Evolutionary conservation across 2,888 invertebrate species (phyloP).

Genomic region (Germaria angustata): DNA sequence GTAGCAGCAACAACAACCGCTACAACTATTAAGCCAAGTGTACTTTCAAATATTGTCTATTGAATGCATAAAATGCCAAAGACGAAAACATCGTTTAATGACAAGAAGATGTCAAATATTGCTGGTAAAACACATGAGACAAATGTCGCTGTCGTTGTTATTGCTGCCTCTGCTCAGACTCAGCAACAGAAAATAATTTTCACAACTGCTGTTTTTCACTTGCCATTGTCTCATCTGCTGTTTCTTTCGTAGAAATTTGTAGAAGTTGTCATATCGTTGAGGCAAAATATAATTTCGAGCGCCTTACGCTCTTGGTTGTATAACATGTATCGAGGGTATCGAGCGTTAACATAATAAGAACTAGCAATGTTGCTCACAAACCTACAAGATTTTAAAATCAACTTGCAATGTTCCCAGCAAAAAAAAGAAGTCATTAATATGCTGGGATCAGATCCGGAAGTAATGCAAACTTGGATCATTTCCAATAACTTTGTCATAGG

Average conservation of each 20-base stretch:
- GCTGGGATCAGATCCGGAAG: too few species aligned
- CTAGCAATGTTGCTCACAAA: too few species aligned
- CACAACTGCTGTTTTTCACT: neutral
- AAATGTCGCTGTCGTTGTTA: conserved; percentile 58
- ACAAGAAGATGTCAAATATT: conserved; percentile 70
- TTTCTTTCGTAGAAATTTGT: neutral
- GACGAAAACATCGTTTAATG: conserved; percentile 68
- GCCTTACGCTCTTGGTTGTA: too few species aligned
- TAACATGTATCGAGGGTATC: too few species aligned
- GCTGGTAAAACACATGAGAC: conserved; percentile 66
- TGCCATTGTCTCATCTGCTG: neutral
- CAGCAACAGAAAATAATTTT: conserved; percentile 1
- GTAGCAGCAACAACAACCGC: conserved; percentile 4
- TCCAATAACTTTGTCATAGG: too few species aligned
- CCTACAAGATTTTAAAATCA: too few species aligned
- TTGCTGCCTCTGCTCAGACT: conserved; percentile 36
- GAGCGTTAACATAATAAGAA: too few species aligned
- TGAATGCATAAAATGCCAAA: conserved; percentile 40
- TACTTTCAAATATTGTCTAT: conserved; percentile 65
- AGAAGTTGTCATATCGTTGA: neutral
- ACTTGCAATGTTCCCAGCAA: too few species aligned
- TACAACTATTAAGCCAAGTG: conserved; percentile 36
- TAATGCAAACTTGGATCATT: too few species aligned
- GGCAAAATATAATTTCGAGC: neutral
- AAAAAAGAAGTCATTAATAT: too few species aligned